Base-by-base conservation (phyloP, 2,113 vertebrate species). In the Cyphomyrus discorhynchus region DNA sequence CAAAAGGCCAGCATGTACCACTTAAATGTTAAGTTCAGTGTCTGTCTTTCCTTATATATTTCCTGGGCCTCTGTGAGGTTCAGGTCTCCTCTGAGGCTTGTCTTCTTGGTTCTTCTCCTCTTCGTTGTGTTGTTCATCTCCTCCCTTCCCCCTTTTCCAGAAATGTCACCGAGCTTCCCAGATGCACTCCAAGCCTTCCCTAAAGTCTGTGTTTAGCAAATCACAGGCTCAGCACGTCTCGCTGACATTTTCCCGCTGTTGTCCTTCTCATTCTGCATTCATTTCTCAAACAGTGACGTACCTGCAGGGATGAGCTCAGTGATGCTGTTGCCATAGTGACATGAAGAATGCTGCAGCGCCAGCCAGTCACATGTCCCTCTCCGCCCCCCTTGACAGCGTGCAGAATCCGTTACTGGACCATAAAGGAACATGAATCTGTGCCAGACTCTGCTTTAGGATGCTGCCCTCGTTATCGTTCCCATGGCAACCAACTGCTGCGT, bases 401-500 rank as follows among this genome's bases (percentile, higher is more conserved):
- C 53, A 39, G 58, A 86, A 86, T 50, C 62, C 17, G 35, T 90
- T 74, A 74, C 42, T 47, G 49, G 53, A 86, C 83, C 83, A 86
- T 74, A 90, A 50, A 90, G 84, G 13, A 31, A 24, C 15, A 90
- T 86, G 83, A 70, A 86, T 86, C 56, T 53, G 83, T 86, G 89
- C 89, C 89, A 84, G 89, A 93, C 93, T 95, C 92, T 91, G 91
- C 93, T 94, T 94, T 93, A 92, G 91, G 89, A 91, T 46, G 90
- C 94, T 94, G 93, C 92, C 94, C 93, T 95, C 82, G 92, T 94
- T 93, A 92, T 94, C 91, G 95, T 95, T 94, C 90, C 94, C 92
- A 90, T 58, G 94, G 95, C 89, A 95, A 95, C 95, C 91, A 93
- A 91, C 92, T 89, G 86, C 87, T 91, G 90, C 91, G 93, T 91